Base-by-base conservation (phyloP, 2,888 invertebrate species). In the Epirrhoe alternata region DNA sequence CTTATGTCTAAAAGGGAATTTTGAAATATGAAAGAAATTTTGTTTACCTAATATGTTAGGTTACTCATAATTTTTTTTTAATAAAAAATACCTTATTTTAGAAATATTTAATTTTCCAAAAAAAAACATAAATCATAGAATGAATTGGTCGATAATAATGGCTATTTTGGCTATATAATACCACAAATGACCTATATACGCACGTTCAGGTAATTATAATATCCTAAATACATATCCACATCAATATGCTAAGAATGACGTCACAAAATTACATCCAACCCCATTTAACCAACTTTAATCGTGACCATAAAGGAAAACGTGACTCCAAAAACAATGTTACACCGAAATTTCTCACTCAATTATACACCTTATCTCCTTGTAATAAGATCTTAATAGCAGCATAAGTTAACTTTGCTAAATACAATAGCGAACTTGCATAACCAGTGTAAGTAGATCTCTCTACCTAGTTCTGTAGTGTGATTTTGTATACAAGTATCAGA, bases 231-330 rank as follows among this genome's bases (percentile, higher is more conserved):
- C 65, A 52, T 50, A 51, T 54, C 57, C 67, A 54, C 79, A 82
- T 82, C 78, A 82, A 82, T 81, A 80, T 80, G 76, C 81, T 66
- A 69, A 68, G 71, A 72, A 81, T 82, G 83, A 83, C 82, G 78
- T 79, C 80, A 80, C 77, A 55, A 77, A 81, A 83, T 80, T 82
- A 83, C 78, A 76, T 76, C 77, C 77, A 81, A 80, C 81, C 77
- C 74, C 76, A 82, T 80, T 82, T 79, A 76, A 77, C 74, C 72
- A 79, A 79, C 79, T 80, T 80, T 81, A 81, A 83, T 83, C 83
- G 81, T 73, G 74, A 77, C 72, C 76, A 79, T 81, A 82, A 82
- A 81, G 74, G 77, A 67, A 69, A 72, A 83, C 83, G 83, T 83
- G 83, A 81, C 80, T 77, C 64, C 69, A 30, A 57, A 60, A 77